Evolutionary conservation across 2,888 invertebrate genomes (phyloP).

Genomic region (Amphipyra tragopoginis): DNA sequence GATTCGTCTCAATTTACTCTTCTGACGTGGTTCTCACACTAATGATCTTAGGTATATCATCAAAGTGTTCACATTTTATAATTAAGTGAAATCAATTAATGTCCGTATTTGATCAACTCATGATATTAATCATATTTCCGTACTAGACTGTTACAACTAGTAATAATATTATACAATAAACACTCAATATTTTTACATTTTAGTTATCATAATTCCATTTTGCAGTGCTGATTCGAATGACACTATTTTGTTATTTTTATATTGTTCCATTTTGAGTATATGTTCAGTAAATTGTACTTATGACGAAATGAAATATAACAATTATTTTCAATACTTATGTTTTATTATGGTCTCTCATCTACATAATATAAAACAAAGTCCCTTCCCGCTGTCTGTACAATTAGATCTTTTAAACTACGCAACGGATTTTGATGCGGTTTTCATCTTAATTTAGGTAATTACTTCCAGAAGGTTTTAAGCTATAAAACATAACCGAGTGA

Average conservation of each 20-base stretch:
- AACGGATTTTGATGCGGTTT: too few relatives aligned
- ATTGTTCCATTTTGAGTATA: constrained; percentile 73
- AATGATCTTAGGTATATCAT: constrained; percentile 44
- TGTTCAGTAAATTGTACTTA: constrained; percentile 82
- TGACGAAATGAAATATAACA: constrained; percentile 81
- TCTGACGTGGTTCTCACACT: constrained; percentile 43
- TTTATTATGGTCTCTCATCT: constrained; percentile 61
- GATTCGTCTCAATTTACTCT: constrained; percentile 54
- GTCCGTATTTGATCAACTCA: constrained; percentile 41
- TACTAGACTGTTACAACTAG: constrained; percentile 54
- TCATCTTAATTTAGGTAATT: too few relatives aligned
- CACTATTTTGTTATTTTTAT: constrained; percentile 77
- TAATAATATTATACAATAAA: constrained; percentile 55
- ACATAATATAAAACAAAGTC: background rate
- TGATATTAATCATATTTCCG: constrained; percentile 38
- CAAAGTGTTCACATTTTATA: constrained; percentile 50
- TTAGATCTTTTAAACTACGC: too few relatives aligned
- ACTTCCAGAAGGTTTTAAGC: too few relatives aligned
- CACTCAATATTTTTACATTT: constrained; percentile 58
- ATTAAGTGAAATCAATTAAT: constrained; percentile 50
- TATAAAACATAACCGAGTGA: too few relatives aligned
- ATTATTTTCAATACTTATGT: constrained; percentile 76
- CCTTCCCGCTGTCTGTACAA: too few relatives aligned
- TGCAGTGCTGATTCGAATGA: constrained; percentile 50
- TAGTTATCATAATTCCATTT: constrained; percentile 52